phyloP scores from a whole-genome alignment of 2,113 vertebrate genomes.

The Pelecanus crispus region DNA sequence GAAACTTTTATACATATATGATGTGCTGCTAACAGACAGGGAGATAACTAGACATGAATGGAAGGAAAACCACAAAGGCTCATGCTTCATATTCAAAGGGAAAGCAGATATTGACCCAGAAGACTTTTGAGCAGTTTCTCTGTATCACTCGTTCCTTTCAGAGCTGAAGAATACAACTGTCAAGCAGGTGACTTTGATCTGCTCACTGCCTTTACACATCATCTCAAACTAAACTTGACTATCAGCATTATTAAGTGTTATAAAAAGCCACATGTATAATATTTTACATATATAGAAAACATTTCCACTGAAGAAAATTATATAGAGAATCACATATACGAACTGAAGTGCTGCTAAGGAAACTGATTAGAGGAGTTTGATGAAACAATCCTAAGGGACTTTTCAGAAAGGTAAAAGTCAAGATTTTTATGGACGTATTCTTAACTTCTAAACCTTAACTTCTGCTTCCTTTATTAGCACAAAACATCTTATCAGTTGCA shows the following conservation, averaged over 20 bases:
- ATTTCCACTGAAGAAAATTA: neutral
- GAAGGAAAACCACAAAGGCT: neutral
- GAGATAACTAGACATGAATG: neutral
- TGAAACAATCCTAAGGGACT: neutral
- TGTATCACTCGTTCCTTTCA: neutral
- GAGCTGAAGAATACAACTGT: neutral
- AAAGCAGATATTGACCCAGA: neutral
- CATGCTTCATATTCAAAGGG: neutral
- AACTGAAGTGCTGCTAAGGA: neutral
- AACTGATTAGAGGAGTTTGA: neutral
- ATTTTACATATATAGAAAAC: neutral
- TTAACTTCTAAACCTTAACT: neutral
- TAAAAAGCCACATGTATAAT: neutral
- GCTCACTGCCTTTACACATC: neutral
- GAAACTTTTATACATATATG: neutral
- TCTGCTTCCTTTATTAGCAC: neutral
- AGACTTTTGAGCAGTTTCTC: neutral
- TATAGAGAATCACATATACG: neutral
- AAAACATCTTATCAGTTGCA: neutral
- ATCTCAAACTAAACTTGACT: neutral
- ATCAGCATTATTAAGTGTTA: neutral
- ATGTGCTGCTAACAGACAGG: neutral
- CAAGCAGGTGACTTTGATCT: conserved; percentile 8
- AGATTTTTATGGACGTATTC: neutral
- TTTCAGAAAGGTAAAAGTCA: neutral